Conservation (phyloP, 1,140 invertebrate genomes). For the Drosophila rufa region DNA sequence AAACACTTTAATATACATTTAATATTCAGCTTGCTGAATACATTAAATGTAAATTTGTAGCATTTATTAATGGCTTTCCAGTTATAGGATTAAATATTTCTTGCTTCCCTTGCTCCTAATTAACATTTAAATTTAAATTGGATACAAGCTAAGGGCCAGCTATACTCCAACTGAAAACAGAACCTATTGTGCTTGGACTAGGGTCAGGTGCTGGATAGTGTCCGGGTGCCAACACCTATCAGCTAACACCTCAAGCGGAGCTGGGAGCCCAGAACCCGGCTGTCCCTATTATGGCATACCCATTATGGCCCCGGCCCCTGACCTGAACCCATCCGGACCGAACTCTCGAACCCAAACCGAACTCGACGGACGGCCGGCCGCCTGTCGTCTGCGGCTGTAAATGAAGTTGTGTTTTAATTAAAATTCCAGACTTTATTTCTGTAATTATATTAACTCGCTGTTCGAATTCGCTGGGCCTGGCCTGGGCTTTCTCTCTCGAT, state of each 20-base stretch:
- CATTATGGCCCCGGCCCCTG: not conserved
- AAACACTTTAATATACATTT: too few species aligned
- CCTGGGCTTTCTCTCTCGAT: slow-evolving; percentile 48
- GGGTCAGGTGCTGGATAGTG: slow-evolving; percentile 4
- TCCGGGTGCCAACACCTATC: not conserved
- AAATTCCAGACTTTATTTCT: slow-evolving; percentile 85
- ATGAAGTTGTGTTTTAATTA: slow-evolving; percentile 84
- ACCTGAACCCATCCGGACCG: not conserved
- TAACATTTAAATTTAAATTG: not conserved
- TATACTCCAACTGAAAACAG: not conserved
- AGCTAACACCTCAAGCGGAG: slow-evolving; percentile 6
- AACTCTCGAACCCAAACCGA: not conserved
- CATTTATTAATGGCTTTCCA: not conserved
- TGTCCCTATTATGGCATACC: not conserved
- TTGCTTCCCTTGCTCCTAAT: too few species aligned
- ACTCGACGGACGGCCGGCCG: slow-evolving; percentile 18
- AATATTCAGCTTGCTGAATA: not conserved
- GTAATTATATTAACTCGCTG: slow-evolving; percentile 84
- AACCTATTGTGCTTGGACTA: too few species aligned
- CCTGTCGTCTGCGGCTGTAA: slow-evolving; percentile 78
- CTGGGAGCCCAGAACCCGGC: not conserved
- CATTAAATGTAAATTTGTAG: too few species aligned
- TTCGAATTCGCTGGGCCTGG: slow-evolving; percentile 62
- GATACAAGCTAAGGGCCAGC: not conserved
- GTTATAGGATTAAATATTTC: too few species aligned